Percentiles rank a stretch among this genome's conserved stretches.
Conservation (phyloP, 1,140 invertebrate species). For the Drosophila kanapiae region DNA sequence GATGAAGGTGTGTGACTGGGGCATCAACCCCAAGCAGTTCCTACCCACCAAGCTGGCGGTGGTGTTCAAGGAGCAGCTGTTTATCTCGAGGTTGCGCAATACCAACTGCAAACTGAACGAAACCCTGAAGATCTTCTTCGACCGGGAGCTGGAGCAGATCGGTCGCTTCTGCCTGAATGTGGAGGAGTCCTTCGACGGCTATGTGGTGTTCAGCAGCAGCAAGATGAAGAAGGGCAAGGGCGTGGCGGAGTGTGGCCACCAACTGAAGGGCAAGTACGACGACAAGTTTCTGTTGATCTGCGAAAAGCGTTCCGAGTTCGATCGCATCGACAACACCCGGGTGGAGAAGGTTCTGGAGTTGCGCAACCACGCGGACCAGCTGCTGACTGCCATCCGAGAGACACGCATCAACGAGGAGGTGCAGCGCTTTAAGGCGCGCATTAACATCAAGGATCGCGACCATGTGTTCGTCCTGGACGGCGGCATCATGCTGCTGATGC, state of each 20-base stretch:
- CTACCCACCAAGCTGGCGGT: constrained; percentile 64
- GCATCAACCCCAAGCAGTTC: constrained; percentile 67
- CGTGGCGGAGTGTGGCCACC: constrained; percentile 64
- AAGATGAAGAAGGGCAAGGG: constrained; percentile 72
- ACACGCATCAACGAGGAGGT: constrained; percentile 71
- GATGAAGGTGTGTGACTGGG: constrained; percentile 58
- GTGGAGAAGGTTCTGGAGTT: constrained; percentile 70
- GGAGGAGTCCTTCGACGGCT: constrained; percentile 74
- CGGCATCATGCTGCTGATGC: constrained; percentile 75
- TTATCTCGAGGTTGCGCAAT: constrained; percentile 64
- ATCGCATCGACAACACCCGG: constrained; percentile 67
- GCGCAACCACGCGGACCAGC: constrained; percentile 63
- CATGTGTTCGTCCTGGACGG: constrained; percentile 75
- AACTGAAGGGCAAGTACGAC: constrained; percentile 75
- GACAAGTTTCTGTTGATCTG: constrained; percentile 76
- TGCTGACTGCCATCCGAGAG: constrained; percentile 67
- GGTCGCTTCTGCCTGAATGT: constrained; percentile 70
- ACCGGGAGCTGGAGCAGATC: constrained; percentile 72
- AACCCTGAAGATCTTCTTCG: constrained; percentile 69
- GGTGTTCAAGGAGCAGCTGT: constrained; percentile 69
- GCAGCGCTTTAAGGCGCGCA: constrained; percentile 71
- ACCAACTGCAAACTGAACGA: constrained; percentile 72
- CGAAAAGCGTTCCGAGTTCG: constrained; percentile 73
- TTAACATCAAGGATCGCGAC: constrained; percentile 76
- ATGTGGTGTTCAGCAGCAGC: constrained; percentile 75